Conservation (phyloP, 2,113 vertebrate species). For the Neogobius melanostomus region DNA sequence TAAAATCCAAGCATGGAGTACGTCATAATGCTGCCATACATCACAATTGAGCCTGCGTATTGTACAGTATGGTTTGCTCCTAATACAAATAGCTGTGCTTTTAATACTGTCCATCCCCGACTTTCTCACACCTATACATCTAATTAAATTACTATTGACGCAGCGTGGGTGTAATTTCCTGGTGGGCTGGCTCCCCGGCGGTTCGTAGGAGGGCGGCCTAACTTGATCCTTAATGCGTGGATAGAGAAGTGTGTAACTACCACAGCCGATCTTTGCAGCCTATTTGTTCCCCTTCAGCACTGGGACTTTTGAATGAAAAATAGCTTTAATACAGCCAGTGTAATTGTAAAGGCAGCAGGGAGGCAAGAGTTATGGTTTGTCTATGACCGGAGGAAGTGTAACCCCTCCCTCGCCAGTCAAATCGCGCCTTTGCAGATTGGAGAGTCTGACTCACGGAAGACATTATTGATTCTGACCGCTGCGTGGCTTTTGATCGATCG, state of each 20-base stretch:
- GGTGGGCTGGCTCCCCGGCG: conserved; percentile 18
- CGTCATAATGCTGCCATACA: neutral
- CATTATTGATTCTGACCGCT: conserved; percentile 42
- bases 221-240: conserved; percentile 27
- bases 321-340: conserved; percentile 57
- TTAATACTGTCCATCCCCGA: conserved; percentile 1
- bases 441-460: conserved; percentile 32
- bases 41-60: neutral
- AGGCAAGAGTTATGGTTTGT: conserved; percentile 41
- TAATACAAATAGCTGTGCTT: neutral
- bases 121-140: conserved; percentile 18
- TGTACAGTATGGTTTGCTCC: neutral
- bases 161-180: conserved; percentile 52
- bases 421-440: conserved; percentile 17
- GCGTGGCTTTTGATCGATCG: conserved; percentile 27
- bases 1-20: neutral
- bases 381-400: conserved; percentile 29
- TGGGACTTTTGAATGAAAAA: conserved; percentile 58
- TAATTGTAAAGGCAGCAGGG: conserved; percentile 50
- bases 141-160: conserved; percentile 56
- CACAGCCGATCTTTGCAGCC: conserved; percentile 19
- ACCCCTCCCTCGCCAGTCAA: conserved; percentile 6
- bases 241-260: conserved; percentile 13
- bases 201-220: neutral
- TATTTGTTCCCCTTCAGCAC: conserved; percentile 37